A percentile compares a stretch with the other conserved stretches of the same genome.
phyloP scores from a whole-genome alignment of 2,797 vertebrate species.

The Tamandua tetradactyla region DNA sequence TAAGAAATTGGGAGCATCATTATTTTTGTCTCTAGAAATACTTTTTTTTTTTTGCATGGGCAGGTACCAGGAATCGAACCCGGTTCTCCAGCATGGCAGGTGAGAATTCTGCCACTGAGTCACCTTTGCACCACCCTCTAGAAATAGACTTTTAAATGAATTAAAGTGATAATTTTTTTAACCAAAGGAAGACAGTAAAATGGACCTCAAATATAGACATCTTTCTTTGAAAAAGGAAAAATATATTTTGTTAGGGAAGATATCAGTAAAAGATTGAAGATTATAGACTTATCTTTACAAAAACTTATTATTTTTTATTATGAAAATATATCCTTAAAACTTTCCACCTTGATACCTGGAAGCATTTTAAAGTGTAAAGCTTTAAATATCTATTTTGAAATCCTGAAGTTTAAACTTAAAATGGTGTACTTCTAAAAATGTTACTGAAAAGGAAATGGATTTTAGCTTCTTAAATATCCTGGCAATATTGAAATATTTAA shows the following conservation, averaged over 20 bases:
- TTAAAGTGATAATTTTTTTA: slow-evolving; percentile 45
- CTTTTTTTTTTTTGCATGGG: too few species aligned
- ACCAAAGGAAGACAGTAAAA: not conserved
- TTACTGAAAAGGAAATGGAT: slow-evolving; percentile 5
- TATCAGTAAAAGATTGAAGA: not conserved
- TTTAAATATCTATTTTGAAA: slow-evolving; percentile 55
- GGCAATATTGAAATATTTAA: slow-evolving; percentile 52
- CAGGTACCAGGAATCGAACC: too few species aligned
- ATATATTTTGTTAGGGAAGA: slow-evolving; percentile 10
- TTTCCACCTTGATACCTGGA: not conserved
- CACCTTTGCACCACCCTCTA: too few species aligned
- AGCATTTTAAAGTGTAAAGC: not conserved
- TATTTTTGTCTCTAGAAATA: slow-evolving; percentile 1
- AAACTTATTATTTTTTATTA: not conserved
- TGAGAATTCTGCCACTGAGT: too few species aligned
- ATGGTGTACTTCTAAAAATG: slow-evolving; percentile 13
- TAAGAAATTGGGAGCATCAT: not conserved
- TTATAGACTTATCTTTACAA: slow-evolving; percentile 37
- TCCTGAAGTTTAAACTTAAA: not conserved
- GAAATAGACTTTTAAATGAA: not conserved
- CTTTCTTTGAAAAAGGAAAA: not conserved
- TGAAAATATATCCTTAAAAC: not conserved
- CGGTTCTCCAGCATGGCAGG: too few species aligned
- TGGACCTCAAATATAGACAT: slow-evolving; percentile 15
- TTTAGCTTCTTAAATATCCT: slow-evolving; percentile 20